Percentiles rank a stretch among this genome's conserved stretches.
Conservation (phyloP, 2,113 vertebrate genomes). For the Mesembrinibis cayennensis region DNA sequence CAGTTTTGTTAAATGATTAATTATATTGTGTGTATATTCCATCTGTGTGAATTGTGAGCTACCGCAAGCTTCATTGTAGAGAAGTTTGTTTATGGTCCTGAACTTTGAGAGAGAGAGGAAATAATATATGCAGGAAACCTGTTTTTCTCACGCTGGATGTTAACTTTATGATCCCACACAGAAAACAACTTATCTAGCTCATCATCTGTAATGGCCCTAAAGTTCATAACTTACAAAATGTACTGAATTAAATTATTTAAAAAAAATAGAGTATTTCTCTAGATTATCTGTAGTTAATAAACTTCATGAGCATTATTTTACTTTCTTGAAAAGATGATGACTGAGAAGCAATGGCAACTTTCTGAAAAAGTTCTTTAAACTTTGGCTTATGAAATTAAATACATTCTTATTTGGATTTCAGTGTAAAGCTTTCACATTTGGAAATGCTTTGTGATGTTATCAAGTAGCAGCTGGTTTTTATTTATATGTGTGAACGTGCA, state of each 20-base stretch:
- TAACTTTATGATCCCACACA: constrained; percentile 15
- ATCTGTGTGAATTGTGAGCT: constrained; percentile 3
- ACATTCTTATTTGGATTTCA: background rate
- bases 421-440: background rate
- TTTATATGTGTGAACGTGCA: background rate
- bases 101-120: constrained; percentile 20
- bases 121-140: constrained; percentile 39
- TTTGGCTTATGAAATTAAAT: background rate
- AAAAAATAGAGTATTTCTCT: background rate
- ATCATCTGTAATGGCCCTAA: background rate
- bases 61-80: background rate
- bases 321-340: background rate
- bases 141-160: constrained; percentile 58
- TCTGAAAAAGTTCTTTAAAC: background rate
- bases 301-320: background rate
- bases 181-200: constrained; percentile 13
- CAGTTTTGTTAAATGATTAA: constrained; percentile 27
- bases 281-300: background rate
- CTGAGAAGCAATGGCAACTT: background rate
- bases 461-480: constrained; percentile 6
- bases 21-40: constrained; percentile 15
- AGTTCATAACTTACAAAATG: background rate
- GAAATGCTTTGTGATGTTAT: constrained; percentile 13
- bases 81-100: constrained; percentile 36
- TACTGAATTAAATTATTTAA: background rate